Evolutionary conservation across 2,113 vertebrate genomes (phyloP), one percentile per base, ranked within the genome.

Genomic region (human (Homo sapiens)): DNA sequence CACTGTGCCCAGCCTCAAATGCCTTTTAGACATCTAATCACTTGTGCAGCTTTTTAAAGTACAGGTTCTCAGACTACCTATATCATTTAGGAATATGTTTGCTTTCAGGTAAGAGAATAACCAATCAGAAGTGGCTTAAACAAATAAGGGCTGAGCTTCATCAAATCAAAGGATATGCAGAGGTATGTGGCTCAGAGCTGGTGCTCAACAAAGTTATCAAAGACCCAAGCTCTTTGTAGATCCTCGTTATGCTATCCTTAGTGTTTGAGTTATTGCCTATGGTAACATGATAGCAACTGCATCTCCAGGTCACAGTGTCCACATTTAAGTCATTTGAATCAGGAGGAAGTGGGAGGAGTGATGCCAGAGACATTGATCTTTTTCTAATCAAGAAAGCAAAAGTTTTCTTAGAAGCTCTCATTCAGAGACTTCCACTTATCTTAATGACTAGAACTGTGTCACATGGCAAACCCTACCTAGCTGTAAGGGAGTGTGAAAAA

Each of bases 331-430:
- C 27, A 55, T 45, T 55, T 73, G 38, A 68, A 18, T 94, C 40
- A 45, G 50, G 64, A 95, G 83, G 61, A 72, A 45, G 17, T 66
- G 32, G 22, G 30, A 52, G 50, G 22, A 55, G 2, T 57, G 66
- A 7, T 93, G 3, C 8, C 22, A 35, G 90, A 75, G 76, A 43
- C 35, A 80, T 23, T 38, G 38, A 52, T 32, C 2, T 84, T 52
- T 66, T 93, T 95, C 76, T 11, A 64, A 89, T 73, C 3, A 95
- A 68, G 22, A n/a, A 72, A 89, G 17, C n/a, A 78, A 81, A 91
- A 50, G 1, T 81, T 94, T 79, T 55, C 38, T 72, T 59, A 86
- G 70, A 55, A 64, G 12, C 84, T 89, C 30, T 82, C 11, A 20
- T 57, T 61, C 23, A 76, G 57, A 90, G n/a, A 82, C 23, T 66